These are phyloP conservation scores for Cyanistes caeruleus DNA, from an alignment of 2,113 vertebrate species.

Conservation along the genomic window DNA sequence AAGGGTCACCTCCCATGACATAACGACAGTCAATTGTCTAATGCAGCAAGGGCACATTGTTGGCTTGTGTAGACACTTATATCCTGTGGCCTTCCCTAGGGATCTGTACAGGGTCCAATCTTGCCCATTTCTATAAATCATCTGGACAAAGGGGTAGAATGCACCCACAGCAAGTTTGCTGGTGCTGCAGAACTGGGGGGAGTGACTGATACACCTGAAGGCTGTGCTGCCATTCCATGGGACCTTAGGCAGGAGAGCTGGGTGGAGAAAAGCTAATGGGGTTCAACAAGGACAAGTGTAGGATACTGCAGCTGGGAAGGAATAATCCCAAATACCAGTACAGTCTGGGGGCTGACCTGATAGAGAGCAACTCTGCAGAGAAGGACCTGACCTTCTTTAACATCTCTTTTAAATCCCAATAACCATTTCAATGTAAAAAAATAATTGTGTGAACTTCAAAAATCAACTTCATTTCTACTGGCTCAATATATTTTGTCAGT, in stretches of 20 bases:
- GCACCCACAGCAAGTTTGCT: not conserved
- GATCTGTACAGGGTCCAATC: not conserved
- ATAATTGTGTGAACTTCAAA: not conserved
- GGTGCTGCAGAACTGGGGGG: not conserved
- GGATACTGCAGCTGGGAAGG: not conserved
- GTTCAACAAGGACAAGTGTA: not conserved
- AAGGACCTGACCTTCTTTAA: not conserved
- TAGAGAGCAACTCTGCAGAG: not conserved
- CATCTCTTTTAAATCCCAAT: not conserved
- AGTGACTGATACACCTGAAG: not conserved
- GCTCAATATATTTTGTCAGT: not conserved
- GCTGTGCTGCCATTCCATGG: not conserved
- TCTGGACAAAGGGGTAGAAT: not conserved
- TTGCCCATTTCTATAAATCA: no score
- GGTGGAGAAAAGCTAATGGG: not conserved
- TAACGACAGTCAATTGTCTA: not conserved
- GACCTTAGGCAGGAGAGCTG: not conserved
- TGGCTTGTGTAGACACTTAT: not conserved
- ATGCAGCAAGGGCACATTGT: not conserved
- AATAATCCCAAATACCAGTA: not conserved
- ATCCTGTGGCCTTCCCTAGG: not conserved
- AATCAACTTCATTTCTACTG: not conserved
- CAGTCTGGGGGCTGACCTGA: accelerated
- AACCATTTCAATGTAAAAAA: not conserved
- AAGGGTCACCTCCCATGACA: not conserved